Base-by-base conservation (phyloP, 2,888 invertebrate species). In the Chymomyza fuscimana region DNA sequence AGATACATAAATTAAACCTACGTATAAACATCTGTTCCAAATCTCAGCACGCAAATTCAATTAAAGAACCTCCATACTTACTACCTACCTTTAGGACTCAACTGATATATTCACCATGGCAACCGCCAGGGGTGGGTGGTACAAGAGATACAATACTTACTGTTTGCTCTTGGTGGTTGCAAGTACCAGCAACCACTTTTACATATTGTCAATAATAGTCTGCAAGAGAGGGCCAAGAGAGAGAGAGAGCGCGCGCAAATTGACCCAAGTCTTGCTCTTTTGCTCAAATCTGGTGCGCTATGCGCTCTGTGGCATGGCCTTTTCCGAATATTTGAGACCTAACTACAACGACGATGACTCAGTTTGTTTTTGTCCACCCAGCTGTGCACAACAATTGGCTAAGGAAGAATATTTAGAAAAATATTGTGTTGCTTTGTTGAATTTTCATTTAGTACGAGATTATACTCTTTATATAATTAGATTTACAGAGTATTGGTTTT, bases 341-440 rank as follows among this genome's bases (percentile, higher is more conserved):
- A 60, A 56, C 36, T 5, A 54, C 60, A 9, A 19, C n/a, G 40
- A 29, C 22, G 61, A 72, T 76, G 73, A 78, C 65, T 81, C 70
- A 76, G 76, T 84, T 81, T 81, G 74, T 77, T 82, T 73, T 79
- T 71, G 78, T 69, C 73, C 76, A 73, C 78, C 50, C 73, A 76
- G 74, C 80, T 74, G 82, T 63, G 74, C 76, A 78, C 72, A 79
- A 64, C 76, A 73, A 19, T 72, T 22, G 63, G 64, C 56, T 60
- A 51, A 32, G 32, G 32, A 32, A 15, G 67, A 70, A 74, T 62
- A 46, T 46, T 58, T 7, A 32, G 25, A 10, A 58, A 22, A 65
- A 69, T 61, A 62, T 61, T 62, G 25, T 29, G 51, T 63, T 62
- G 32, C 32, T 29, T 61, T 67, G 54, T 19, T 58, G n/a, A 60